Evolutionary conservation across 2,797 vertebrate genomes (phyloP).

Genomic region (Gouania willdenowi): DNA sequence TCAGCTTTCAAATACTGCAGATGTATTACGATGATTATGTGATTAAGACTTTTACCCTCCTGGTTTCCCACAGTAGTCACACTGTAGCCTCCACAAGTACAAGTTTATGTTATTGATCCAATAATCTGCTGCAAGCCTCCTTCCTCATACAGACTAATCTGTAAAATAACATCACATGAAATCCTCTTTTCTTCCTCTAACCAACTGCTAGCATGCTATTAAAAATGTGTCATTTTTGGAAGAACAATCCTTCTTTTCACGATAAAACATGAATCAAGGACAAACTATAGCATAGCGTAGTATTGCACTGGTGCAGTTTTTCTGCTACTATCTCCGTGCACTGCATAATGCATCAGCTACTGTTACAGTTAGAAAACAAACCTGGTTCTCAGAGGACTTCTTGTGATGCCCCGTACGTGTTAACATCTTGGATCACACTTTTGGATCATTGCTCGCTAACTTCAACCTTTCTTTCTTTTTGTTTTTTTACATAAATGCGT

Average conservation of each 20-base stretch:
- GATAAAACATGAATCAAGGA: constrained; percentile 32
- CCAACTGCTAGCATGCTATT: too few relatives aligned
- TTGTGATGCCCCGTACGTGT: not conserved
- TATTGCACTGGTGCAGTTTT: constrained; percentile 15
- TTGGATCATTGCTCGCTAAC: constrained; percentile 7
- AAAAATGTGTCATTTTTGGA: too few relatives aligned
- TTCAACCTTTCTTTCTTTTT: constrained; percentile 7
- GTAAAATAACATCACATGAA: too few relatives aligned
- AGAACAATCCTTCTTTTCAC: not conserved
- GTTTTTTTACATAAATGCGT: constrained; percentile 1
- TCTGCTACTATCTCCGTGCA: constrained; percentile 15
- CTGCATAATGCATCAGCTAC: constrained; percentile 41
- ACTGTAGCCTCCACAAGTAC: too few relatives aligned
- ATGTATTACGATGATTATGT: too few relatives aligned
- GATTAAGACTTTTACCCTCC: too few relatives aligned
- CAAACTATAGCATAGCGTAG: not conserved
- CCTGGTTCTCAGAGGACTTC: not conserved
- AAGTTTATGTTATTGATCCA: too few relatives aligned
- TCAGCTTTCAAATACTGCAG: too few relatives aligned
- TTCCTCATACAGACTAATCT: too few relatives aligned
- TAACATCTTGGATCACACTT: constrained; percentile 11
- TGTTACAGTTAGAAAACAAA: constrained; percentile 13
- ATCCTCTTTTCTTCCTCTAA: too few relatives aligned
- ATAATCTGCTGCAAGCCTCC: too few relatives aligned
- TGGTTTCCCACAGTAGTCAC: too few relatives aligned